Evolutionary conservation across 1,140 invertebrate genomes (phyloP).

Genomic region (Goniozus legneri): DNA sequence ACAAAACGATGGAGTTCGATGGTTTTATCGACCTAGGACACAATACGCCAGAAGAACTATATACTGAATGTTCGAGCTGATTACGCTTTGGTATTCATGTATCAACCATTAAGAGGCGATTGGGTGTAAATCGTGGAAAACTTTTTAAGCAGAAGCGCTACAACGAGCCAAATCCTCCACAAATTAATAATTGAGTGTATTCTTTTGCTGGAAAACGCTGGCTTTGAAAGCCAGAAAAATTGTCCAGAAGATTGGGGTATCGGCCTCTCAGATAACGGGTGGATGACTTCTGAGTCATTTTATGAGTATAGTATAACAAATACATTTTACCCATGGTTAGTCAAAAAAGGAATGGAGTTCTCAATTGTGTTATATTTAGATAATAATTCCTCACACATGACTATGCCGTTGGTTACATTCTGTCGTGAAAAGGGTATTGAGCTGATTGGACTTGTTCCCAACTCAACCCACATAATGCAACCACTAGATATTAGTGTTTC

Average conservation of each 20-base stretch:
- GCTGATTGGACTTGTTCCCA: slow-evolving; percentile 30
- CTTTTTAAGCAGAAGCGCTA: no score
- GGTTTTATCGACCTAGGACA: no score
- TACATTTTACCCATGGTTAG: slow-evolving; percentile 23
- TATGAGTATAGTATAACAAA: slow-evolving; percentile 13
- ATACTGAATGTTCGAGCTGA: no score
- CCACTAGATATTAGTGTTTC: slow-evolving; percentile 40
- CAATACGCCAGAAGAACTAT: no score
- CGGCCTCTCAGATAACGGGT: slow-evolving; percentile 36
- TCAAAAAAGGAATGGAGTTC: slow-evolving; percentile 21
- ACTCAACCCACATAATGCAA: slow-evolving; percentile 39
- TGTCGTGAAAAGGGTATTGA: slow-evolving; percentile 24
- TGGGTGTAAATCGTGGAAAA: no score
- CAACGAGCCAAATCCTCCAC: no score
- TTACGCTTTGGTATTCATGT: no score
- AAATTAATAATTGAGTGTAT: slow-evolving; percentile 27
- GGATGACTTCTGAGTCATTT: slow-evolving; percentile 36
- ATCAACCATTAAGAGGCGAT: no score
- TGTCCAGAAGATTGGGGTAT: slow-evolving; percentile 27
- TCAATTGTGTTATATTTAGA: slow-evolving; percentile 37
- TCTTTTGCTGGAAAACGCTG: slow-evolving; percentile 15
- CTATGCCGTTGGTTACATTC: slow-evolving; percentile 14
- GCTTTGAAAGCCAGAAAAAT: no score
- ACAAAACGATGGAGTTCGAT: no score
- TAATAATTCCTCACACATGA: slow-evolving; percentile 29